Conservation (phyloP, 2,113 vertebrate genomes). For the Ptyas mucosa region DNA sequence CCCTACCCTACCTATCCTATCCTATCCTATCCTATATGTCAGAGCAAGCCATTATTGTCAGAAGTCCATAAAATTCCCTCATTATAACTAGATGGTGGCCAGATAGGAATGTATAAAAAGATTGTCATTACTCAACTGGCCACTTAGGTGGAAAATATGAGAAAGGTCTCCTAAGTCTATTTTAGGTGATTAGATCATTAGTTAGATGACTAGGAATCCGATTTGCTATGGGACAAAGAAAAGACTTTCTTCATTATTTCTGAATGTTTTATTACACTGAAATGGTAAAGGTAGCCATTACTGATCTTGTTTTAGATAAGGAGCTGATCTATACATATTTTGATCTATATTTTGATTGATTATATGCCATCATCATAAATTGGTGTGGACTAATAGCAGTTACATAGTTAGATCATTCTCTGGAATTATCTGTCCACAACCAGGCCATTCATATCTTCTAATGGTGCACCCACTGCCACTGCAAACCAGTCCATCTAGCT, state of each 20-base stretch:
- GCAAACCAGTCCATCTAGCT: neutral
- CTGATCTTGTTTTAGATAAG: neutral
- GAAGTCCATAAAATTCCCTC: neutral
- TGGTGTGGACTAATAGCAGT: neutral
- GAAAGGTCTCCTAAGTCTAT: neutral
- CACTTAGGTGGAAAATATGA: neutral
- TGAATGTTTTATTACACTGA: neutral
- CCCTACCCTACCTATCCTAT: too few species aligned
- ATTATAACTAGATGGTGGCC: neutral
- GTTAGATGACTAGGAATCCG: neutral
- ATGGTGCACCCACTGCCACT: neutral
- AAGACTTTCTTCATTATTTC: neutral
- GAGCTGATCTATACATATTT: neutral
- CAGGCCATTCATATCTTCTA: neutral
- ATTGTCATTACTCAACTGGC: neutral
- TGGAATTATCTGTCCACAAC: neutral
- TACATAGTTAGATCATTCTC: neutral
- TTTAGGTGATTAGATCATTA: neutral
- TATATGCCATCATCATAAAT: neutral
- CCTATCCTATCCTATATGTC: neutral
- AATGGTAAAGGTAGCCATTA: neutral
- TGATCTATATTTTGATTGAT: neutral
- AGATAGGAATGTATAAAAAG: neutral
- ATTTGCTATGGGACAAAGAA: neutral
- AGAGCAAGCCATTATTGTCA: neutral